Evolutionary conservation across 1,140 invertebrate genomes (phyloP), one percentile per base, ranked within the genome.

Genomic region (Drosophila busckii): DNA sequence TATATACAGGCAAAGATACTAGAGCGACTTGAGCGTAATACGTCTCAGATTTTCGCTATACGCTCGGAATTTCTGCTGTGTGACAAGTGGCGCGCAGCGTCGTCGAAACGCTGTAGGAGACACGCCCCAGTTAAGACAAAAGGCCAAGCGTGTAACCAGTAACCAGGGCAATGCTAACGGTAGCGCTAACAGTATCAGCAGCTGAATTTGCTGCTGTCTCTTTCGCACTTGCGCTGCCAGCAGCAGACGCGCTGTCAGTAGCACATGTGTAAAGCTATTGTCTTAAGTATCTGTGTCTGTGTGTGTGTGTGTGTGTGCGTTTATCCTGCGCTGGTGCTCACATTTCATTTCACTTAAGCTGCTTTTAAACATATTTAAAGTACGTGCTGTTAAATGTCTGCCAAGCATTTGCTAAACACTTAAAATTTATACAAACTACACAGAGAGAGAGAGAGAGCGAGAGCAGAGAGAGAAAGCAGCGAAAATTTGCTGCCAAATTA

Each of bases 351-450:
- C 60, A 60, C 75, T 80, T 80, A 65, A 80, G 73, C 75, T 73
- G n/a, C 42, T 58, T 59, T 80, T 73, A 75, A 80, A 82, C 70
- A 75, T 80, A 82, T 80, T 80, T 80, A 80, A 82, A 65, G 68
- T 82, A 80, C 73, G 73, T 80, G 73, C 52, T 69, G 75, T 73
- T 58, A 52, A 80, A 70, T 68, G 73, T 69, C 68, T 80, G 59
- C 40, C 6, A 59, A 55, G 75, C 46, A 61, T 80, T 80, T 68
- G 35, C 41, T 19, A 7, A 8, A 40, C 48, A 29, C 52, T n/a
- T n/a, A n/a, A 56, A 28, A 25, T 31, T 41, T 34, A 49, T 12
- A 49, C 29, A 23, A 12, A 19, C 25, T n/a, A 10, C 8, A 17
- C 10, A 41, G 13, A 23, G 8, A 35, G 3, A 15, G 2, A 29